Evolutionary conservation across 2,888 invertebrate species (phyloP), one percentile per base, ranked within the genome.

Genomic region (Hyposoter didymator): DNA sequence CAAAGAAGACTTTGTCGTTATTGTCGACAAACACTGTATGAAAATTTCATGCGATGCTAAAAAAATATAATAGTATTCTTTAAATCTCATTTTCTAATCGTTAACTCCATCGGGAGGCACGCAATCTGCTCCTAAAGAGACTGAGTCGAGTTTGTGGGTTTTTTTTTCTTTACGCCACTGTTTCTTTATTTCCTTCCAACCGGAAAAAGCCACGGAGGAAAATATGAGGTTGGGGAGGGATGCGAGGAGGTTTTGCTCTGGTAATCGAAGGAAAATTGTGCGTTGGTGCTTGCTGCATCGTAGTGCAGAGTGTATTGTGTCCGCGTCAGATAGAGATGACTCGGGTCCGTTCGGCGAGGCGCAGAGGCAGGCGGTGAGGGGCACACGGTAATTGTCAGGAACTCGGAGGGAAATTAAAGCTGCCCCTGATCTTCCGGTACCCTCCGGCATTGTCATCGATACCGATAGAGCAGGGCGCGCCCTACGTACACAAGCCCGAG

Each of bases 341-440:
- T 92, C 66, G 39, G 43, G 69, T 80, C 78, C 74, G 69, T 73
- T 73, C 5, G 12, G 5, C 4, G 28, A 28, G 28, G 59, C 55
- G 12, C 12, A 0, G 10, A 4, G 28, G 59, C 10, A 14, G 14
- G 3, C 0, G 12, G 22, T 2, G 19, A 76, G 39, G 90, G 90
- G 90, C 89, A 39, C 91, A 91, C 90, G 90, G 92, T 93, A 93
- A 93, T 93, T 93, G 93, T 91, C 91, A 93, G 92, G 92, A 92
- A 92, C 92, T 91, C 90, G 90, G 92, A 92, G 92, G 93, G 92
- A 93, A 93, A 93, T 93, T 93, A 93, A 93, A 93, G 93, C 93
- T 93, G 91, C 91, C 91, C 82, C 90, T 90, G 91, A 91, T 91
- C 92, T 93, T 93, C 93, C 93, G 91, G 90, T 90, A 89, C 88